Evolutionary conservation across 1,140 invertebrate species (phyloP).

Genomic region (Tetramorium parvispinum): DNA sequence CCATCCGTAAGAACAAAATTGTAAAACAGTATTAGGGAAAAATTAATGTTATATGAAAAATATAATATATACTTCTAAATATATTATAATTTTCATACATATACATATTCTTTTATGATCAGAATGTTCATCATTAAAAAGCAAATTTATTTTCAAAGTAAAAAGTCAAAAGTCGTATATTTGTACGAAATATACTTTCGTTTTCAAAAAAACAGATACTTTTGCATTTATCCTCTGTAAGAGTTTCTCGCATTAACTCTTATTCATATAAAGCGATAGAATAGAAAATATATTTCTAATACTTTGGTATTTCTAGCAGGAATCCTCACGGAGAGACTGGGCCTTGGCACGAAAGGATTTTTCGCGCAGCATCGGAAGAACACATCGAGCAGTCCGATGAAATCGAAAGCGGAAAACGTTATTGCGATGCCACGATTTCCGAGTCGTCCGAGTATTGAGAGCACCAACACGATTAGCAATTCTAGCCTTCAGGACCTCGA

Average conservation of each 20-base stretch:
- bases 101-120: background rate
- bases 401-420: conserved; percentile 39
- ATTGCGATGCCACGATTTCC: conserved; percentile 62
- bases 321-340: conserved; percentile 76
- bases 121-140: background rate
- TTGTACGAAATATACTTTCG: background rate
- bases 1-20: background rate
- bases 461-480: conserved; percentile 88
- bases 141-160: background rate
- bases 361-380: conserved; percentile 72
- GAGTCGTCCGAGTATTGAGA: conserved; percentile 80
- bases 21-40: background rate
- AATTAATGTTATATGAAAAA: background rate
- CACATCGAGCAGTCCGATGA: conserved; percentile 14
- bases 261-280: background rate
- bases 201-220: background rate
- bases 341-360: conserved; percentile 72
- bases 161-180: background rate
- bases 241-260: background rate
- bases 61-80: background rate
- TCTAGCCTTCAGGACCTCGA: conserved; percentile 90
- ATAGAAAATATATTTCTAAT: background rate
- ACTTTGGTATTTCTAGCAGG: conserved; percentile 51
- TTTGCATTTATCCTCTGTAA: too few species aligned
- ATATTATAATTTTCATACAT: background rate